phyloP scores from a whole-genome alignment of 2,797 vertebrate species.

The Enteromius trimaculatus region DNA sequence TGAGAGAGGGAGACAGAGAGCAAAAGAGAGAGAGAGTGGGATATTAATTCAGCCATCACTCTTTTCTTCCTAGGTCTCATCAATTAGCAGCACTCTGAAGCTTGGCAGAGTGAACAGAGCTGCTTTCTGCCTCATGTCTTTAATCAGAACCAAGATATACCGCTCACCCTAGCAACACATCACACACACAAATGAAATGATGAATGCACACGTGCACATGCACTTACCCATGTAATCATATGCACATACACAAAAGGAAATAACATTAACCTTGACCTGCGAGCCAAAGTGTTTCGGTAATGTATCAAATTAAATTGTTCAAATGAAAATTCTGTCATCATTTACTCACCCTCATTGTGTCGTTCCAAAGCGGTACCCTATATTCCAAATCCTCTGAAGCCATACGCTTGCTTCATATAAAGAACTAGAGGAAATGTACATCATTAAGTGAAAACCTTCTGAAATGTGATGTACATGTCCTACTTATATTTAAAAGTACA shows the following conservation, averaged over 20 bases:
- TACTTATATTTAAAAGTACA: neutral
- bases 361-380: neutral
- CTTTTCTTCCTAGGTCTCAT: conserved; percentile 23
- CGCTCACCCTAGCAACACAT: conserved; percentile 17
- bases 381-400: neutral
- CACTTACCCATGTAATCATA: conserved; percentile 13
- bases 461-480: neutral
- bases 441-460: neutral
- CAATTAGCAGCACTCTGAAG: conserved; percentile 46
- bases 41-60: conserved; percentile 41
- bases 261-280: conserved; percentile 31
- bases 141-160: conserved; percentile 11
- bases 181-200: neutral
- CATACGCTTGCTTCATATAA: neutral
- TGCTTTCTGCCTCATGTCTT: conserved; percentile 20
- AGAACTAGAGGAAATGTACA: neutral
- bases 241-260: conserved; percentile 4
- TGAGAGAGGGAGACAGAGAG: conserved; percentile 1
- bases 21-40: conserved; percentile 11
- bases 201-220: conserved; percentile 9
- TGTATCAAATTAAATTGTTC: conserved; percentile 2
- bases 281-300: neutral
- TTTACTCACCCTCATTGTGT: conserved; percentile 2
- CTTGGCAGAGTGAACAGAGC: conserved; percentile 23
- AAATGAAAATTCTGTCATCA: conserved; percentile 4